Percentiles rank a stretch among this genome's conserved stretches.
These are phyloP conservation scores for Clitarchus hookeri DNA, from an alignment of 2,888 invertebrate species.

Conservation along the genomic window DNA sequence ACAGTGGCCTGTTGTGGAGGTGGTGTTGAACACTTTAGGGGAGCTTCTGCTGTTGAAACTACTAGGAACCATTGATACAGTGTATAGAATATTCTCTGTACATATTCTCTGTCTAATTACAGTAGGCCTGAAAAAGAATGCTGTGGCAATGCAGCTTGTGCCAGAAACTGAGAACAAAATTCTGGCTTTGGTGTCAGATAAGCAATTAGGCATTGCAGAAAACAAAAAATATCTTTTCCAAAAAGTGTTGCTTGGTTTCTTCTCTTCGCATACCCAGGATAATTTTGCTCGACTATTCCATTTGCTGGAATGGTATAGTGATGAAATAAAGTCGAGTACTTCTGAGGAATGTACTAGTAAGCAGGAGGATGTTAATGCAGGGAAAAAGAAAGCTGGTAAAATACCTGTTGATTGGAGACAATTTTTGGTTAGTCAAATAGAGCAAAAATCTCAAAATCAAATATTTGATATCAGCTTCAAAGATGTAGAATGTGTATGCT, in stretches of 20 bases:
- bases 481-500: neutral
- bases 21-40: neutral
- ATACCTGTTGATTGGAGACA: neutral
- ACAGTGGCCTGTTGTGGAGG: conserved; percentile 12
- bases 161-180: neutral
- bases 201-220: neutral
- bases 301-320: neutral
- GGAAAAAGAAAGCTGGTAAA: neutral
- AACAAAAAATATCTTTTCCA: neutral
- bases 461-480: neutral
- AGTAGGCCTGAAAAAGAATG: neutral
- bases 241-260: neutral
- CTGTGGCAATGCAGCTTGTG: neutral
- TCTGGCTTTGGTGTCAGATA: neutral
- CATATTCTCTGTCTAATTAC: conserved; percentile 6
- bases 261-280: neutral
- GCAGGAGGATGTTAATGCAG: neutral
- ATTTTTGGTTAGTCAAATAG: neutral
- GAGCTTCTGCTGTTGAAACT: neutral
- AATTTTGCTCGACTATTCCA: neutral
- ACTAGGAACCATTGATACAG: neutral
- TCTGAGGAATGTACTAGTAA: neutral
- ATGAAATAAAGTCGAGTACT: neutral
- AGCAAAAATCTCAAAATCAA: neutral
- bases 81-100: neutral